Base-by-base conservation (phyloP, 2,888 invertebrate genomes). In the Himalopsyche tibetana region DNA sequence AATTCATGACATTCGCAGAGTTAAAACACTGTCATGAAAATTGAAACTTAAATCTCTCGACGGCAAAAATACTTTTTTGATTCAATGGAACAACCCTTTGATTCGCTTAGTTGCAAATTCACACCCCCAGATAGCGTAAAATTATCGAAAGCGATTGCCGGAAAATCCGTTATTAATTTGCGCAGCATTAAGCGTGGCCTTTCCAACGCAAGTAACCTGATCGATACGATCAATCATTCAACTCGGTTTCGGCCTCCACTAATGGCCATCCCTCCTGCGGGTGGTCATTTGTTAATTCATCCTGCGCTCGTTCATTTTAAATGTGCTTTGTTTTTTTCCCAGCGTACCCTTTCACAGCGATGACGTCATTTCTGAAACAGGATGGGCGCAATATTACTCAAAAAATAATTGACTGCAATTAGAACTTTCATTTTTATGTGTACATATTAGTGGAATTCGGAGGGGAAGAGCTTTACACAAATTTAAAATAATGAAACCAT, bases 171-270 rank as follows among this genome's bases (percentile, higher is more conserved):
- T 63, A 63, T 63, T 63, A 63, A 63, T 63, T 63, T 28, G 8
- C 11, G 19, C 63, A 63, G 8, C 63, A 63, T 19, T 63, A n/a
- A 63, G 15, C 19, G 19, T 63, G 63, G 19, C 63, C 63, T 63
- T 63, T 63, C 19, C 19, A 19, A n/a, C 19, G 28, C 63, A 28
- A 28, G 28, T 19, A 4, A 19, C 63, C 5, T 63, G 63, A 63
- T 63, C 63, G 63, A 63, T 63, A 19, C 63, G 63, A 63, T 63
- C 63, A 63, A 63, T 63, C 63, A 63, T 19, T 51, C 51, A 51
- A 5, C 51, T 15, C 51, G 51, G 51, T 51, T 63, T 63, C 19
- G 63, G 15, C 28, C 9, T 6, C 19, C 19, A 19, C 63, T 63
- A 63, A 63, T 63, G 28, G 6, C 63, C 19, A 19, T 63, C 28